Percentiles rank a stretch among this genome's conserved stretches.
Evolutionary conservation across 2,888 invertebrate species (phyloP).

Genomic region (Drosophila affinis): DNA sequence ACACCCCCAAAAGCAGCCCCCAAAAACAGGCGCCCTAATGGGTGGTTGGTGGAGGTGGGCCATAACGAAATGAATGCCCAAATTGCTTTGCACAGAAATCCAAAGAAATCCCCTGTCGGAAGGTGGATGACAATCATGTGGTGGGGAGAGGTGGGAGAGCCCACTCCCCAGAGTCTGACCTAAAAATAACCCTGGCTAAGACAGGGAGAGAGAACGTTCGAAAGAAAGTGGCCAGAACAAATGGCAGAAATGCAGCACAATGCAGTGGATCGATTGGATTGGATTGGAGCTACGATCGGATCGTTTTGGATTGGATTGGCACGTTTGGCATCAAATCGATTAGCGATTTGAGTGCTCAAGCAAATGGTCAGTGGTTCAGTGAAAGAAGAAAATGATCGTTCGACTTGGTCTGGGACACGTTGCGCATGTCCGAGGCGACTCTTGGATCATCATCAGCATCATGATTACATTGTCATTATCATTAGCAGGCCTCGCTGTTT

Average conservation of each 20-base stretch:
- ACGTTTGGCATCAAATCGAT: conserved; percentile 74
- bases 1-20: background rate
- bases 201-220: conserved; percentile 39
- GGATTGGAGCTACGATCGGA: conserved; percentile 40
- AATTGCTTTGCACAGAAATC: conserved; percentile 37
- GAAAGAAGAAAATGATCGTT: conserved; percentile 27
- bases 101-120: conserved; percentile 37
- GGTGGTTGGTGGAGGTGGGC: conserved; percentile 6
- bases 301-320: conserved; percentile 40
- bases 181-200: conserved; percentile 54
- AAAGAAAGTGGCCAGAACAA: conserved; percentile 62
- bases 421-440: conserved; percentile 28
- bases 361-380: conserved; percentile 41
- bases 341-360: conserved; percentile 57
- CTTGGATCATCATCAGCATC: conserved; percentile 26
- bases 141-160: conserved; percentile 7
- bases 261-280: conserved; percentile 25
- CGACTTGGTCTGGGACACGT: conserved; percentile 29
- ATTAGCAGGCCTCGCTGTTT: conserved; percentile 28
- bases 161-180: conserved; percentile 49
- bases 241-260: conserved; percentile 37
- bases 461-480: conserved; percentile 7
- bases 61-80: conserved; percentile 66
- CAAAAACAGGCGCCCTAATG: background rate
- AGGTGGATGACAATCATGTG: conserved; percentile 29